phyloP scores from a whole-genome alignment of 2,888 invertebrate species.

The Protophormia terraenovae region DNA sequence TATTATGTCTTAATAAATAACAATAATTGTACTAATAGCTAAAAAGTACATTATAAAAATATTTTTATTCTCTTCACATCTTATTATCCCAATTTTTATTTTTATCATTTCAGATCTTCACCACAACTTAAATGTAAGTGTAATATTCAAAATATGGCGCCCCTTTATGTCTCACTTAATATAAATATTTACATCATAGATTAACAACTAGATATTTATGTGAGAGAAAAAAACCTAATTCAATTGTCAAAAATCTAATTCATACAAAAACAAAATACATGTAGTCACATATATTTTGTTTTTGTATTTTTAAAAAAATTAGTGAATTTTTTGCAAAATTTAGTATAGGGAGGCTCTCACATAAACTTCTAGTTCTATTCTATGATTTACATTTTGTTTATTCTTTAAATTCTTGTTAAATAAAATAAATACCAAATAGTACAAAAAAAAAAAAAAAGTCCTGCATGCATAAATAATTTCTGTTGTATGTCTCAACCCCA shows the following conservation, averaged over 20 bases:
- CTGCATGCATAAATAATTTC: slow-evolving; percentile 67
- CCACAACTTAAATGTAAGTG: slow-evolving; percentile 23
- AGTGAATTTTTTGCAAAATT: too few species aligned
- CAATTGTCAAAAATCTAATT: too few species aligned
- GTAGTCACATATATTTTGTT: too few species aligned
- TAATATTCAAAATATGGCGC: slow-evolving; percentile 5
- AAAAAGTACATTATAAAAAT: not conserved
- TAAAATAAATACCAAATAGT: slow-evolving; percentile 47
- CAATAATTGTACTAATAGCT: slow-evolving; percentile 9
- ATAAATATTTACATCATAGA: too few species aligned
- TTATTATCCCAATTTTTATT: not conserved
- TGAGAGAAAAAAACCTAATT: too few species aligned
- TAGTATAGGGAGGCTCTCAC: too few species aligned
- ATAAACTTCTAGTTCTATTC: too few species aligned
- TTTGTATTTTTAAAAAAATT: too few species aligned
- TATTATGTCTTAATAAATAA: not conserved
- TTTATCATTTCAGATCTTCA: slow-evolving; percentile 10
- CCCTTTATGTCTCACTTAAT: slow-evolving; percentile 6
- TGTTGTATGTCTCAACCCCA: slow-evolving; percentile 45
- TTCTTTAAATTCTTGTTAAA: slow-evolving; percentile 42
- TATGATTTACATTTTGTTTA: slow-evolving; percentile 42
- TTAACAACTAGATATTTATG: too few species aligned
- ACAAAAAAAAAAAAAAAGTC: slow-evolving; percentile 38
- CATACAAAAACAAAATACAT: too few species aligned
- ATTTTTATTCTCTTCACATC: not conserved